Evolutionary conservation across 1,140 invertebrate genomes (phyloP).

Genomic region (Cydia fagiglandana): DNA sequence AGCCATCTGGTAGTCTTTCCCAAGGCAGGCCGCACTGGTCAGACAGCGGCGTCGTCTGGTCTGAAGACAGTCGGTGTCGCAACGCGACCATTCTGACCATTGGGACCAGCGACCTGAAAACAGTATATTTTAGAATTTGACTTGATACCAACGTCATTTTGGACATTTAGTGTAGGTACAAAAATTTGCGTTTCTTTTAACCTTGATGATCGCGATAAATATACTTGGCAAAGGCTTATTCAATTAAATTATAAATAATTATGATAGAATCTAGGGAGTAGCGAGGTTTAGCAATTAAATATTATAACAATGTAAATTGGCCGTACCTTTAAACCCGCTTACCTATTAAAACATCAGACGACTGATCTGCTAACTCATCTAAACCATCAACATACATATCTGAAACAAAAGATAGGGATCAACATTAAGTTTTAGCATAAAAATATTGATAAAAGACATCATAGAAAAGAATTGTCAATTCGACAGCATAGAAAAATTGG

Average conservation of each 20-base stretch:
- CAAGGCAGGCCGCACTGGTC: conserved; percentile 78
- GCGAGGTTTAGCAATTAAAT: no score
- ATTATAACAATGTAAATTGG: no score
- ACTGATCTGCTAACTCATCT: conserved; percentile 69
- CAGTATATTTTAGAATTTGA: not conserved
- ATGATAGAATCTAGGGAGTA: no score
- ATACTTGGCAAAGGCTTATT: no score
- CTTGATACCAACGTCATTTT: not conserved
- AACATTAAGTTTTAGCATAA: conserved; percentile 24
- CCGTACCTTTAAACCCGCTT: conserved; percentile 24
- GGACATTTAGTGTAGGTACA: no score
- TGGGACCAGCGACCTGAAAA: conserved; percentile 85
- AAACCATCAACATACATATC: conserved; percentile 68
- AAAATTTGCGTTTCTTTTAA: no score
- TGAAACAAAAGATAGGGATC: conserved; percentile 45
- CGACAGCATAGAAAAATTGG: no score
- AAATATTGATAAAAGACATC: not conserved
- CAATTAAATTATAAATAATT: no score
- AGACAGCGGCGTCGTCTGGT: conserved; percentile 88
- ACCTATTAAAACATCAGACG: conserved; percentile 66
- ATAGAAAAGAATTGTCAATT: no score
- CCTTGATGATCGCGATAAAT: no score
- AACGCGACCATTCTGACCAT: conserved; percentile 94
- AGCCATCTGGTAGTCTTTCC: conserved; percentile 67
- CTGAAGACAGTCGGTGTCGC: conserved; percentile 91